Percentiles rank a stretch among this genome's conserved stretches.
Evolutionary conservation across 2,888 invertebrate genomes (phyloP).

Genomic region (Andrena haemorrhoa): DNA sequence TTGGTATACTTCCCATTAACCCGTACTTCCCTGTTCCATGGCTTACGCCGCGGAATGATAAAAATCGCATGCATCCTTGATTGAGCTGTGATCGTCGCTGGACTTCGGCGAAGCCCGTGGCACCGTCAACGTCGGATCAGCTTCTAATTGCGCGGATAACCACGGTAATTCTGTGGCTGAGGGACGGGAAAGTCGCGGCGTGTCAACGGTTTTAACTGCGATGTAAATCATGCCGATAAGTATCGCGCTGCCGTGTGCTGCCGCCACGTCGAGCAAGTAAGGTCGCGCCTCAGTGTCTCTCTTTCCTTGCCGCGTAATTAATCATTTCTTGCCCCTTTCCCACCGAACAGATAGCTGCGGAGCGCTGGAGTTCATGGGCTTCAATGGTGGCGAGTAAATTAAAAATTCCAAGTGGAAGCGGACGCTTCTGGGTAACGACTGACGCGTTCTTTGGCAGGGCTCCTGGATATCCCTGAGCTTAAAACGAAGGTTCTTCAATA

Average conservation of each 20-base stretch:
- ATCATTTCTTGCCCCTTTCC: constrained; percentile 66
- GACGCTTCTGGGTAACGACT: not conserved
- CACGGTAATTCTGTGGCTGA: constrained; percentile 44
- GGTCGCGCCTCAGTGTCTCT: constrained; percentile 60
- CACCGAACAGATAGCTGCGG: not conserved
- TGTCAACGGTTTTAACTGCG: constrained; percentile 73
- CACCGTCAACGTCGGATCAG: constrained; percentile 18
- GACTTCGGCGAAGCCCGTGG: constrained; percentile 2
- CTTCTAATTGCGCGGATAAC: constrained; percentile 62
- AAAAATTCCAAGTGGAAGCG: not conserved
- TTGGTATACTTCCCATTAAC: not conserved
- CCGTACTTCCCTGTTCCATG: not conserved
- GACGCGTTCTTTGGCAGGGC: not conserved
- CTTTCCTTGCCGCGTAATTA: constrained; percentile 63
- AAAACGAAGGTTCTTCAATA: too few relatives aligned
- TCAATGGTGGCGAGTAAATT: not conserved
- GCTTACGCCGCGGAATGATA: not conserved
- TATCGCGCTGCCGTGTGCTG: constrained; percentile 67
- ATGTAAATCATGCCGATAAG: constrained; percentile 77
- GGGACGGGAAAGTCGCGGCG: constrained; percentile 54
- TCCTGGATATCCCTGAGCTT: too few relatives aligned
- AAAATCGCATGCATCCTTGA: constrained; percentile 24
- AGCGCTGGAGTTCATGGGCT: not conserved
- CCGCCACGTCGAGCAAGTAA: constrained; percentile 48
- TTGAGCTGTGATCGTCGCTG: constrained; percentile 43